Evolutionary conservation across 2,113 vertebrate genomes (phyloP).

Genomic region (Narcine bancroftii): DNA sequence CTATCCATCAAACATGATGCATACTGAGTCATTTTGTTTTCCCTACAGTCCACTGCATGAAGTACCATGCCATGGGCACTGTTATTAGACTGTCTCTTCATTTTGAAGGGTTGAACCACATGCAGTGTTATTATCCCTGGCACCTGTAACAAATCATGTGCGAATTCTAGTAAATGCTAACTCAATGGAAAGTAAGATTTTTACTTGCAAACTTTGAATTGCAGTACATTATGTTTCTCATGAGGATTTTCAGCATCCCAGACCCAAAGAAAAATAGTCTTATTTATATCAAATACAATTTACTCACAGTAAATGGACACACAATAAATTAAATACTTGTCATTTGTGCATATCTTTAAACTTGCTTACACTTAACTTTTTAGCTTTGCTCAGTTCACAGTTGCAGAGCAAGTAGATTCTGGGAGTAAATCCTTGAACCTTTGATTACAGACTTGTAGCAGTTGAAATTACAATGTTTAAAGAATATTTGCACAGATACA

Average conservation of each 20-base stretch:
- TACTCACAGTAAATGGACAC: neutral
- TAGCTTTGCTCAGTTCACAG: neutral
- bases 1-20: constrained; percentile 29
- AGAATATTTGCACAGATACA: no score
- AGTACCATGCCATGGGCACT: constrained; percentile 16
- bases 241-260: neutral
- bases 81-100: constrained; percentile 35
- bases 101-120: constrained; percentile 22
- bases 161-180: constrained; percentile 16
- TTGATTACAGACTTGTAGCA: no score
- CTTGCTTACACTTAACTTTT: neutral
- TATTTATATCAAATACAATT: neutral
- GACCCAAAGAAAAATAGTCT: neutral
- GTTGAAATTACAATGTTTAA: no score
- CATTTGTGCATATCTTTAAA: neutral
- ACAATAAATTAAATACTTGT: neutral
- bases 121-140: constrained; percentile 22
- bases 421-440: no score
- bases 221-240: no score
- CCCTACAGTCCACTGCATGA: constrained; percentile 30
- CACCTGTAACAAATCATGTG: constrained; percentile 35
- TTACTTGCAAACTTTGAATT: neutral
- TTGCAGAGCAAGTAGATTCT: no score
- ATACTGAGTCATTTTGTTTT: constrained; percentile 26
- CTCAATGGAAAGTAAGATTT: constrained; percentile 22